Evolutionary conservation across 2,888 invertebrate genomes (phyloP).

Genomic region (Pherbina coryleti): DNA sequence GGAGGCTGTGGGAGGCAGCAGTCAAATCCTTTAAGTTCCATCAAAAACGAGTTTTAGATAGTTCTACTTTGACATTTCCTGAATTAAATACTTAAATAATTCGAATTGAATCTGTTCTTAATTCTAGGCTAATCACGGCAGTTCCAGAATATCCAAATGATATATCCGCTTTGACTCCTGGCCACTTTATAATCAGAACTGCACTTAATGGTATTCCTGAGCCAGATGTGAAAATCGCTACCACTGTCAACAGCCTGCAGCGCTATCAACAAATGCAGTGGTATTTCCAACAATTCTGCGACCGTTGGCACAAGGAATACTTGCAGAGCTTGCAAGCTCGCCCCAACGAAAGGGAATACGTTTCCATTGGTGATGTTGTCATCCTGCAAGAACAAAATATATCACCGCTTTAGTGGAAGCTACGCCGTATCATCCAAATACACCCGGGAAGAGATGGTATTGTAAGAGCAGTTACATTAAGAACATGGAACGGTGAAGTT

Average conservation of each 20-base stretch:
- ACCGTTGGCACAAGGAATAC: constrained; percentile 36
- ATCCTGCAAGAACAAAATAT: constrained; percentile 32
- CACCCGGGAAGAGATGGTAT: constrained; percentile 21
- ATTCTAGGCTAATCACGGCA: constrained; percentile 44
- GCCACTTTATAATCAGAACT: constrained; percentile 43
- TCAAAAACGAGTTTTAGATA: constrained; percentile 8
- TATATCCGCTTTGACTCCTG: constrained; percentile 40
- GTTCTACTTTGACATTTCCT: constrained; percentile 24
- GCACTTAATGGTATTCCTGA: constrained; percentile 40
- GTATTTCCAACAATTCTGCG: constrained; percentile 42
- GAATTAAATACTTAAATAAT: constrained; percentile 38
- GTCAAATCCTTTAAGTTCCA: constrained; percentile 41
- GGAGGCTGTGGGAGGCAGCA: constrained; percentile 42
- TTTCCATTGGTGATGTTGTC: constrained; percentile 32
- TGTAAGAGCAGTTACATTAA: constrained; percentile 23
- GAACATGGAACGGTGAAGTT: constrained; percentile 22
- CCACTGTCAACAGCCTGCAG: constrained; percentile 34
- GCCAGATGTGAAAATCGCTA: constrained; percentile 24
- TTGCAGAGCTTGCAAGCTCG: constrained; percentile 30
- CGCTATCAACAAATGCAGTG: constrained; percentile 37
- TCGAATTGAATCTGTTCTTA: constrained; percentile 42
- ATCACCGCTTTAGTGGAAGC: constrained; percentile 24
- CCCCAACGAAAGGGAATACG: neutral
- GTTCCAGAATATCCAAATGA: constrained; percentile 38
- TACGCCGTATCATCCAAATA: constrained; percentile 26